Conservation (phyloP, 2,797 vertebrate genomes). For the Phalanger gymnotis region DNA sequence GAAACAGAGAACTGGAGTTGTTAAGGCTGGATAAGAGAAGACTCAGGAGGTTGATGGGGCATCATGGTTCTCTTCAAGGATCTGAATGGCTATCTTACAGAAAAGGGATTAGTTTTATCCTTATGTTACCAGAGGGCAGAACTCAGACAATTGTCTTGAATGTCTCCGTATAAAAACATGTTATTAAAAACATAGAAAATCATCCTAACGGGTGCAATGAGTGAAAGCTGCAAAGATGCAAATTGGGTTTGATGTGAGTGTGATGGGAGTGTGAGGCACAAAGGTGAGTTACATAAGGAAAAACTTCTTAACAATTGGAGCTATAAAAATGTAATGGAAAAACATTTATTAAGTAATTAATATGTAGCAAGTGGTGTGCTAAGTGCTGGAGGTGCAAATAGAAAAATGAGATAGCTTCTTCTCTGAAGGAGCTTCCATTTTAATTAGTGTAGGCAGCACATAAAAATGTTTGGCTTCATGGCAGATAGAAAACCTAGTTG, state of each 20-base stretch:
- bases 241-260: background rate
- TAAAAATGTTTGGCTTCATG: background rate
- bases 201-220: background rate
- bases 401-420: background rate
- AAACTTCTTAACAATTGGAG: background rate
- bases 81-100: background rate
- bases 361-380: background rate
- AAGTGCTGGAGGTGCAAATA: background rate
- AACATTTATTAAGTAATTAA: constrained; percentile 2
- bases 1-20: background rate
- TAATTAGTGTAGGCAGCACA: background rate
- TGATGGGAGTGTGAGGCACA: background rate
- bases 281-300: background rate
- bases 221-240: background rate
- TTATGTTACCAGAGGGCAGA: background rate
- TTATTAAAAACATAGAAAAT: background rate
- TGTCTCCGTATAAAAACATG: background rate
- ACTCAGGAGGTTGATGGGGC: background rate
- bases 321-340: background rate
- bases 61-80: background rate
- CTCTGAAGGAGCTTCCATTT: background rate
- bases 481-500: background rate
- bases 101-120: background rate
- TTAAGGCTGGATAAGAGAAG: background rate
- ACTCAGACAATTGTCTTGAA: background rate